A percentile compares a stretch with the other conserved stretches of the same genome.
Conservation (phyloP, 2,797 vertebrate species). For the Centroberyx gerrardi region DNA sequence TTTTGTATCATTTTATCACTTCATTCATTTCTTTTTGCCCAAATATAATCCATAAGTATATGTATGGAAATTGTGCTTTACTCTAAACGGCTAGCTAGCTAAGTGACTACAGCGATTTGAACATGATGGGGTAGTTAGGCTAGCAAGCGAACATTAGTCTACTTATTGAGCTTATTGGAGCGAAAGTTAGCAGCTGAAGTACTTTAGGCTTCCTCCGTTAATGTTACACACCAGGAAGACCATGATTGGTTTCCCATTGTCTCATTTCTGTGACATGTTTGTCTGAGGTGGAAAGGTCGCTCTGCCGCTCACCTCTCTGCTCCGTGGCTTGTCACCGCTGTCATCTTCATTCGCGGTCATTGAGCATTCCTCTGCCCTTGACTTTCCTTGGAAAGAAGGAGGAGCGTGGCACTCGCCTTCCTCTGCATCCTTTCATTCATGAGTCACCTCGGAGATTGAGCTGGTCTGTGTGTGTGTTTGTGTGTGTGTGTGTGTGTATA, state of each 20-base stretch:
- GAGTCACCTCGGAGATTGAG: conserved; percentile 36
- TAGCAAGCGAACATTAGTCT: too few relatives aligned
- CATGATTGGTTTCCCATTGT: too few relatives aligned
- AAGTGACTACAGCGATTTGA: too few relatives aligned
- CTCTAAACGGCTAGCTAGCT: too few relatives aligned
- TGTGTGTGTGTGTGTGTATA: not conserved
- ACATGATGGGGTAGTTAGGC: too few relatives aligned
- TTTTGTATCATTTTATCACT: too few relatives aligned
- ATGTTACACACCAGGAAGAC: too few relatives aligned
- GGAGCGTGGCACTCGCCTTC: conserved; percentile 17
- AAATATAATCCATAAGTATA: not conserved
- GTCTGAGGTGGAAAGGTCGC: not conserved
- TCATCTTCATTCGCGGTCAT: not conserved
- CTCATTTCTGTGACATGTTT: too few relatives aligned
- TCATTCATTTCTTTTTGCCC: too few relatives aligned
- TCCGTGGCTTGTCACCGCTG: conserved; percentile 16
- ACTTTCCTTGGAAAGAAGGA: not conserved
- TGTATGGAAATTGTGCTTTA: not conserved
- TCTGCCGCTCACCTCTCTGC: not conserved
- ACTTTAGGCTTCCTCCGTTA: too few relatives aligned
- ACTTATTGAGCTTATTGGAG: too few relatives aligned
- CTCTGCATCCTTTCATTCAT: conserved; percentile 24
- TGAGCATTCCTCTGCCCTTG: conserved; percentile 6
- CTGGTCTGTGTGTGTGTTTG: conserved; percentile 3
- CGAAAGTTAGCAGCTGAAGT: too few relatives aligned